Conservation (phyloP, 2,888 invertebrate genomes). For the Perizoma flavofasciatum region DNA sequence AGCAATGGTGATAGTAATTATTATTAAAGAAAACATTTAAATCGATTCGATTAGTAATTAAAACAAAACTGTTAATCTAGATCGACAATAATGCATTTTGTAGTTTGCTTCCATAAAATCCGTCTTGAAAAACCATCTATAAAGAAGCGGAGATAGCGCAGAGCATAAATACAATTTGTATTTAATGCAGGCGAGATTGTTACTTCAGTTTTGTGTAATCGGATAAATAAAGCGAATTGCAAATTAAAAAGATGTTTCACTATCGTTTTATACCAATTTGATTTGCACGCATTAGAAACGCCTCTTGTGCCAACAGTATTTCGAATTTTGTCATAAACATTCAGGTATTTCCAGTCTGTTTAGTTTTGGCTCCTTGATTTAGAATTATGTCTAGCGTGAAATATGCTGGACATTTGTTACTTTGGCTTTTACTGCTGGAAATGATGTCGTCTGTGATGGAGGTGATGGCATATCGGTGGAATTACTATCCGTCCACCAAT, state of each 20-base stretch:
- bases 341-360: slow-evolving; percentile 18
- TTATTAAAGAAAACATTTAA: too few species aligned
- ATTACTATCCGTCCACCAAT: neutral
- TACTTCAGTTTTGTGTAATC: neutral
- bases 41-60: too few species aligned
- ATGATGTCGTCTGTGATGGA: neutral
- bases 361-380: slow-evolving; percentile 22
- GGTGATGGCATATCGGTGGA: neutral
- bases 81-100: too few species aligned
- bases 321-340: slow-evolving; percentile 21
- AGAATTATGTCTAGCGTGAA: slow-evolving; percentile 16
- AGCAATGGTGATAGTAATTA: too few species aligned
- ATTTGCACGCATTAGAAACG: slow-evolving; percentile 17
- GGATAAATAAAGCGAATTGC: too few species aligned
- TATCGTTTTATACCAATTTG: slow-evolving; percentile 20
- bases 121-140: neutral
- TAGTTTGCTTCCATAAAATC: too few species aligned
- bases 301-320: slow-evolving; percentile 22
- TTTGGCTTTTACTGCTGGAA: slow-evolving; percentile 13
- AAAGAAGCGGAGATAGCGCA: neutral
- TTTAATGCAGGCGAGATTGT: neutral
- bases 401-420: slow-evolving; percentile 10
- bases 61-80: too few species aligned
- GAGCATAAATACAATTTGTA: too few species aligned
- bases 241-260: neutral